Percentiles rank a stretch among this genome's conserved stretches.
These are phyloP conservation scores for Drosophila anomalipes DNA, from an alignment of 2,888 invertebrate genomes.

Conservation along the genomic window DNA sequence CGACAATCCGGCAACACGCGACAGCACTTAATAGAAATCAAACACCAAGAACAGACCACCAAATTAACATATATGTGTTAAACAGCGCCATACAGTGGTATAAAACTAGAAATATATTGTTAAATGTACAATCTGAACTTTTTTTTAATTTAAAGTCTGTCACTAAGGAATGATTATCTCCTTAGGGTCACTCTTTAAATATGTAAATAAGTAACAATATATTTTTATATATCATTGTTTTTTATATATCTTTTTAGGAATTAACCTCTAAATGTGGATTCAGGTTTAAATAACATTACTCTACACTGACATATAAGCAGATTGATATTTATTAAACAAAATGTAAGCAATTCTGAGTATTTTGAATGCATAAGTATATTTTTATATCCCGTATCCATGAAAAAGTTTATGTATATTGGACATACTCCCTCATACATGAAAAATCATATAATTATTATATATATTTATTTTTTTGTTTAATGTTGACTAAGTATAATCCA, in stretches of 20 bases:
- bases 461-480: not conserved
- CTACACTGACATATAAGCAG: not conserved
- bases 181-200: not conserved
- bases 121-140: not conserved
- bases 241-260: not conserved
- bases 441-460: not conserved
- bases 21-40: constrained; percentile 66
- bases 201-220: not conserved
- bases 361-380: not conserved
- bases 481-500: not conserved
- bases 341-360: not conserved
- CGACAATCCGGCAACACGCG: constrained; percentile 52
- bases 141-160: not conserved
- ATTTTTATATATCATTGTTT: not conserved
- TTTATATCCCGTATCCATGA: not conserved
- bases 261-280: not conserved
- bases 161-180: not conserved
- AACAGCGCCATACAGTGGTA: constrained; percentile 56
- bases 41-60: constrained; percentile 36
- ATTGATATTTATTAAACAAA: not conserved
- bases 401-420: not conserved
- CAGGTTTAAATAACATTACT: not conserved
- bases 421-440: not conserved
- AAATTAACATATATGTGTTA: constrained; percentile 48
- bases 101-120: not conserved